Percentiles rank a stretch among this genome's conserved stretches.
Conservation (phyloP, 1,140 invertebrate genomes). For the Drosophila ficusphila region DNA sequence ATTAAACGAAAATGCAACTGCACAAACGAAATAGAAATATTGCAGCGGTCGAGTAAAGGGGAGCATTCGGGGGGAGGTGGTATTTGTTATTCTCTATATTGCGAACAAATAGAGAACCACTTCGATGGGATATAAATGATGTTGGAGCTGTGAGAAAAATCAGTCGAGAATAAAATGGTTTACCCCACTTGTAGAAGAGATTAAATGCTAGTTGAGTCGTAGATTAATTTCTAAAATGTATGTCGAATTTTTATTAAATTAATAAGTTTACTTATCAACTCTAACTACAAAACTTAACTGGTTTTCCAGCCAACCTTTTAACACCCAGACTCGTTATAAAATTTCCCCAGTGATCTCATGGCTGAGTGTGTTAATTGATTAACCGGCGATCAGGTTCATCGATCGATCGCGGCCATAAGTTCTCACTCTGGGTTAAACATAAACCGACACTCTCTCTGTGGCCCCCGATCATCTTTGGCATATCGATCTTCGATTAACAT, state of each 20-base stretch:
- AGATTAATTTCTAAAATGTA: background rate
- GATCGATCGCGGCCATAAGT: constrained; percentile 35
- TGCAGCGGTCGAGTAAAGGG: background rate
- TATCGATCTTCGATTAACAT: constrained; percentile 55
- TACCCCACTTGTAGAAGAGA: background rate
- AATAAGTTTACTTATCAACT: too few species aligned
- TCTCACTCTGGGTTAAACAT: constrained; percentile 33
- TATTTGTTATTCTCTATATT: constrained; percentile 3
- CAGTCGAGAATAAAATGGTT: background rate
- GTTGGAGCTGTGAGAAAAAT: constrained; percentile 9
- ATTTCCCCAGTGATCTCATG: constrained; percentile 42
- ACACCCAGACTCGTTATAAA: constrained; percentile 6
- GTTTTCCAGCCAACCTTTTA: too few species aligned
- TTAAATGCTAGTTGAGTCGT: background rate
- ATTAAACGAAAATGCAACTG: constrained; percentile 80
- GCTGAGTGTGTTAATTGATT: constrained; percentile 41
- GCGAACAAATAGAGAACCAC: constrained; percentile 22
- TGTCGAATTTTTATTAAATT: background rate
- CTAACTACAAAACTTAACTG: too few species aligned
- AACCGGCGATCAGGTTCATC: constrained; percentile 39
- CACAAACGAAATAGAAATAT: constrained; percentile 35
- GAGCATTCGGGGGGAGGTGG: background rate
- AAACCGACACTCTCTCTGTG: constrained; percentile 50
- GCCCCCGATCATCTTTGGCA: constrained; percentile 19
- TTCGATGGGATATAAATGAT: constrained; percentile 23